phyloP scores from a whole-genome alignment of 2,888 invertebrate species.

The Meteorus colon region DNA sequence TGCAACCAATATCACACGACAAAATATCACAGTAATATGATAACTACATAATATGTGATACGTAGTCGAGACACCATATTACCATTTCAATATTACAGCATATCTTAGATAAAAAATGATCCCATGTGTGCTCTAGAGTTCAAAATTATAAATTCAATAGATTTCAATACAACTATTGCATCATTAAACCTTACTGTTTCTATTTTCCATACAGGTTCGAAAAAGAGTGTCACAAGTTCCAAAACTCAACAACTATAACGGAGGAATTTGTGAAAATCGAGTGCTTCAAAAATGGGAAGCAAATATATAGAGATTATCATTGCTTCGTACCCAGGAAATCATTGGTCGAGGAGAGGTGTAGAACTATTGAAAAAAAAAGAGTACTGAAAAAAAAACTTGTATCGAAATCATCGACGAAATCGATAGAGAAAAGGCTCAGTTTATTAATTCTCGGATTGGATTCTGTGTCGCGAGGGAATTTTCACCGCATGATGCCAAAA shows the following conservation, averaged over 20 bases:
- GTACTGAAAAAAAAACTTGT: constrained; percentile 45
- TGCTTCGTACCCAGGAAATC: constrained; percentile 77
- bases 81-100: too few relatives aligned
- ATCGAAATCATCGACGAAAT: constrained; percentile 41
- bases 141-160: too few relatives aligned
- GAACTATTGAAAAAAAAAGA: constrained; percentile 49
- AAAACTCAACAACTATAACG: constrained; percentile 71
- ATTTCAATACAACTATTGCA: too few relatives aligned
- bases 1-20: too few relatives aligned
- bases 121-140: too few relatives aligned
- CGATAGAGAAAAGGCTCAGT: constrained; percentile 75
- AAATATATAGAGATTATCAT: constrained; percentile 82
- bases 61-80: too few relatives aligned
- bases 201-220: constrained; percentile 67
- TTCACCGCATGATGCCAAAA: constrained; percentile 87
- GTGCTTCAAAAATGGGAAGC: constrained; percentile 75
- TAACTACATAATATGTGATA: too few relatives aligned
- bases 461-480: constrained; percentile 89
- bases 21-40: too few relatives aligned
- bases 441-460: constrained; percentile 89
- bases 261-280: constrained; percentile 82
- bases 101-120: too few relatives aligned
- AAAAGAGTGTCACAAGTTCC: constrained; percentile 75
- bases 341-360: constrained; percentile 60
- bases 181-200: too few relatives aligned